Conservation (phyloP, 2,113 vertebrate species). For the Synchiropus splendidus region DNA sequence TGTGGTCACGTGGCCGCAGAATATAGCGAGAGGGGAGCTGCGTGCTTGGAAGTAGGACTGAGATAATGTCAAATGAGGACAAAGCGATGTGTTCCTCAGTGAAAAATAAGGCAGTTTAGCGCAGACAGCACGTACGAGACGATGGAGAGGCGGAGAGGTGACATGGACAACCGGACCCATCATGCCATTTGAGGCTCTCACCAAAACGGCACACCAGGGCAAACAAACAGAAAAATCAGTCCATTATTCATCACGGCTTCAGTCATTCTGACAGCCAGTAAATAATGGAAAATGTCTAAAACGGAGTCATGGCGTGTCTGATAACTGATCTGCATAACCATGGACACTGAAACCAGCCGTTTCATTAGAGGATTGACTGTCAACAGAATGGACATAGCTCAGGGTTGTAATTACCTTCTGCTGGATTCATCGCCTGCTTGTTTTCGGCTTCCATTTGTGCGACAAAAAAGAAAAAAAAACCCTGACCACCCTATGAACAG, state of each 20-base stretch:
- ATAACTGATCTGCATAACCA: constrained; percentile 13
- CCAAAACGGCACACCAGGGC: constrained; percentile 12
- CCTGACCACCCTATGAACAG: no score
- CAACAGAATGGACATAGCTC: no score
- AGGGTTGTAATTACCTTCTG: no score
- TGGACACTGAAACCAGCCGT: constrained; percentile 13
- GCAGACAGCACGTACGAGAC: no score
- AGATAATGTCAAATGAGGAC: constrained; percentile 21
- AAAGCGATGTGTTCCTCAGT: no score
- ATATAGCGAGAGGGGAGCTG: constrained; percentile 16
- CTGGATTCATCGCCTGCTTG: no score
- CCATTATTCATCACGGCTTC: constrained; percentile 18
- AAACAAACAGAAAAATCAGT: constrained; percentile 3
- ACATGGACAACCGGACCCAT: no score
- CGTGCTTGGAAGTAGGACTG: constrained; percentile 15
- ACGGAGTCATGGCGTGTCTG: constrained; percentile 1
- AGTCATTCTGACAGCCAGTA: not conserved
- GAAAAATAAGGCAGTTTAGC: no score
- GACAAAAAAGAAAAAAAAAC: no score
- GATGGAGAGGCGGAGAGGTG: no score
- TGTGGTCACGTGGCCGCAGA: constrained; percentile 28
- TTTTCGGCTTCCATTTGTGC: no score
- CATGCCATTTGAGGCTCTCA: no score
- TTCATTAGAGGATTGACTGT: constrained; percentile 32
- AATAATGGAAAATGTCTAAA: constrained; percentile 38